A percentile compares a stretch with the other conserved stretches of the same genome.
phyloP scores from a whole-genome alignment of 2,888 invertebrate genomes.

The Drosophila suboccidentalis region DNA sequence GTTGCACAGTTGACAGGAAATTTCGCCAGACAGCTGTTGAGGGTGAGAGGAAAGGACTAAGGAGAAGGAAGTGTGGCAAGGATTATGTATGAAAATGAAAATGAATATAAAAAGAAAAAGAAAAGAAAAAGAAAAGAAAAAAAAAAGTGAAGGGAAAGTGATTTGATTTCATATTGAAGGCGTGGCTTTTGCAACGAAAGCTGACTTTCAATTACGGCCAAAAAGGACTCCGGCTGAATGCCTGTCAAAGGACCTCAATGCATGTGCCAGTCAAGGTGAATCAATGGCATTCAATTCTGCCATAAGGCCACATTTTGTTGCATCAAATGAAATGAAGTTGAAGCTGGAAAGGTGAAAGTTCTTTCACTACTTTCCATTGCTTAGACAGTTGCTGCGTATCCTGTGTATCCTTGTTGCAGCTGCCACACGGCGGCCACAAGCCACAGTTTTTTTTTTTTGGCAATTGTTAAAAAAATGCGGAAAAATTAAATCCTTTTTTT shows the following conservation, averaged over 20 bases:
- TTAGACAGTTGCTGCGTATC: slow-evolving; percentile 23
- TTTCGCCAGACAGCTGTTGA: slow-evolving; percentile 27
- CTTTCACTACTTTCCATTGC: slow-evolving; percentile 27
- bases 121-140: too few relatives aligned
- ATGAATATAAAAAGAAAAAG: too few relatives aligned
- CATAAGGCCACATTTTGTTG: slow-evolving; percentile 46
- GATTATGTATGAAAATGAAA: slow-evolving; percentile 69
- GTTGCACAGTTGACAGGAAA: slow-evolving; percentile 53
- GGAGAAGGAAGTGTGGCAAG: slow-evolving; percentile 58
- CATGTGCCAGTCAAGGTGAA: slow-evolving; percentile 48
- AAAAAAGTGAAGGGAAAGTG: slow-evolving; percentile 36
- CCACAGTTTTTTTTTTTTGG: slow-evolving; percentile 30
- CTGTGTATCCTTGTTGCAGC: slow-evolving; percentile 44
- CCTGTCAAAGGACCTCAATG: slow-evolving; percentile 64
- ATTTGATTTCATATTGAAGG: slow-evolving; percentile 32
- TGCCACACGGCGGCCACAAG: slow-evolving; percentile 51
- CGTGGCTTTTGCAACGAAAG: slow-evolving; percentile 45
- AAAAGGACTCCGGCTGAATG: slow-evolving; percentile 18
- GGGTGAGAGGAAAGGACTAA: background rate
- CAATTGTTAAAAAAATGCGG: slow-evolving; percentile 61
- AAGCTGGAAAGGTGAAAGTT: slow-evolving; percentile 67
- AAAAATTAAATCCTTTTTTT: slow-evolving; percentile 84
- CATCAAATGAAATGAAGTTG: slow-evolving; percentile 28
- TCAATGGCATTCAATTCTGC: slow-evolving; percentile 13
- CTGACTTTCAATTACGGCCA: slow-evolving; percentile 63